These are phyloP conservation scores for Tenebrosternarchus preto DNA, from an alignment of 2,113 vertebrate species.

Conservation along the genomic window DNA sequence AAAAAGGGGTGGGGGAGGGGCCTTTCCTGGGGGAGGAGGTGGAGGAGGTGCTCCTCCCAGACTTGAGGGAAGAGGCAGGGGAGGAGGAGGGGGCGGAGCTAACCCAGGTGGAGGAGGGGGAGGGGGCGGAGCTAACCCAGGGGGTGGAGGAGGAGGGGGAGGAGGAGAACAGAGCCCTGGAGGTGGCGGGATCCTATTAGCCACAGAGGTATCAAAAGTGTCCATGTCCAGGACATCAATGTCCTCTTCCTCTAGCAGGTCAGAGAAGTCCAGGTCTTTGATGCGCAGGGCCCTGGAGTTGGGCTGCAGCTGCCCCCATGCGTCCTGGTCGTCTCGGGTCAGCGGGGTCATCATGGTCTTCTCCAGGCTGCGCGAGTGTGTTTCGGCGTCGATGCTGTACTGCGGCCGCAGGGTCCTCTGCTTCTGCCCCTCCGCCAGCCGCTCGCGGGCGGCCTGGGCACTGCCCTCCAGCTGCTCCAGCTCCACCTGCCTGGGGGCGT, in stretches of 20 bases:
- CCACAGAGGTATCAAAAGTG: conserved; percentile 58
- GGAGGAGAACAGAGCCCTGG: conserved; percentile 48
- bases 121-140: conserved; percentile 46
- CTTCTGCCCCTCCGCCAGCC: conserved; percentile 64
- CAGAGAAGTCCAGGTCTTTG: conserved; percentile 95
- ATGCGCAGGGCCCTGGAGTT: conserved; percentile 78
- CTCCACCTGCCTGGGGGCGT: conserved; percentile 63
- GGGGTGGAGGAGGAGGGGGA: conserved; percentile 72
- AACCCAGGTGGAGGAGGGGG: conserved; percentile 49
- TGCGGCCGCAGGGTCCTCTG: conserved; percentile 68
- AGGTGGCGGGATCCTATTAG: conserved; percentile 58
- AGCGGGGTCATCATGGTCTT: conserved; percentile 70
- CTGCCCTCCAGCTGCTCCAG: conserved; percentile 68
- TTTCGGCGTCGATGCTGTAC: conserved; percentile 79
- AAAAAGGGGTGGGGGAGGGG: conserved; percentile 6
- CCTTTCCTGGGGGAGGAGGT: conserved; percentile 40
- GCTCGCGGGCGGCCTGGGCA: conserved; percentile 60
- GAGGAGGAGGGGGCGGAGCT: conserved; percentile 41
- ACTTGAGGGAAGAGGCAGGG: conserved; percentile 32
- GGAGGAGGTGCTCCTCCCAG: conserved; percentile 17
- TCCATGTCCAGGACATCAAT: conserved; percentile 81
- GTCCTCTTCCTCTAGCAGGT: conserved; percentile 91
- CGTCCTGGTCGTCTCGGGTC: conserved; percentile 68
- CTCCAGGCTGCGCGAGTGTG: conserved; percentile 73
- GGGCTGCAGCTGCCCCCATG: conserved; percentile 73